Percentiles rank a stretch among this genome's conserved stretches.
Conservation (phyloP, 2,888 invertebrate genomes). For the Protula sp. region DNA sequence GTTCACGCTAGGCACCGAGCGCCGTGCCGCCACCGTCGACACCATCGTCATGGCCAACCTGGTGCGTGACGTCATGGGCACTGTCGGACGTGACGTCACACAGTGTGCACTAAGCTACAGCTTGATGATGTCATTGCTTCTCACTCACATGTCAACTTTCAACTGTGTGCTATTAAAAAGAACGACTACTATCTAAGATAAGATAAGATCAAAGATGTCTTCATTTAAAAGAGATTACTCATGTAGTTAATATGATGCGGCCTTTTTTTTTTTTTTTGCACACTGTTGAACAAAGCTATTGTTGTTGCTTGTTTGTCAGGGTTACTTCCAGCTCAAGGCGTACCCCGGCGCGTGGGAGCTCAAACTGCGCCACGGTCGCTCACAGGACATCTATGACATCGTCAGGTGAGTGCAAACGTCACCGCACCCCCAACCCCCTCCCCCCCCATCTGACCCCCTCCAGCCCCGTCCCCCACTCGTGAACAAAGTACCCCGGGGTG, state of each 20-base stretch:
- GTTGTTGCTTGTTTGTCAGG: too few relatives aligned
- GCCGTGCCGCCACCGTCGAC: constrained; percentile 68
- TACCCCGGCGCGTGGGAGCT: constrained; percentile 95
- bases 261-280: too few relatives aligned
- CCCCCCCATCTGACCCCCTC: too few relatives aligned
- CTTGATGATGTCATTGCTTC: neutral
- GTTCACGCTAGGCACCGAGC: constrained; percentile 80
- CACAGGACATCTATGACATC: constrained; percentile 91
- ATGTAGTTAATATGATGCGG: too few relatives aligned
- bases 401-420: constrained; percentile 55
- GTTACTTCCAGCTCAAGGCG: constrained; percentile 97
- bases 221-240: too few relatives aligned
- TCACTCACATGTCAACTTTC: too few relatives aligned
- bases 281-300: too few relatives aligned
- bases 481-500: constrained; percentile 71
- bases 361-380: constrained; percentile 83
- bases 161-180: too few relatives aligned
- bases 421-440: too few relatives aligned
- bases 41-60: constrained; percentile 99
- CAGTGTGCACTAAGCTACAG: neutral
- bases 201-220: too few relatives aligned
- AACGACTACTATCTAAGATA: too few relatives aligned
- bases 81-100: neutral
- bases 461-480: neutral
- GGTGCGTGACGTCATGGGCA: constrained; percentile 27